Evolutionary conservation across 1,140 invertebrate genomes (phyloP).

Genomic region (Phortica variegata): DNA sequence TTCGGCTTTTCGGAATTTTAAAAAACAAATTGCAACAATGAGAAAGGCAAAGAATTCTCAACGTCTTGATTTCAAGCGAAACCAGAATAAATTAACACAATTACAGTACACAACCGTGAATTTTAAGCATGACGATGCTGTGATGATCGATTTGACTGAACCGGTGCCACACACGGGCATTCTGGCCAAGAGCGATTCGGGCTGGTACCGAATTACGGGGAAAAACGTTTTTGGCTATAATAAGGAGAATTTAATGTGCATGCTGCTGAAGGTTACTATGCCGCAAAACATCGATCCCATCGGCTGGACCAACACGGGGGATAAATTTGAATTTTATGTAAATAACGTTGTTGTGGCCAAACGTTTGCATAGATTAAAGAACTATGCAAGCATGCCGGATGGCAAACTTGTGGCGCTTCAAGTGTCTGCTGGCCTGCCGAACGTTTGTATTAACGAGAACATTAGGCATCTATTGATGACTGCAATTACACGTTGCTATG

Average conservation of each 20-base stretch:
- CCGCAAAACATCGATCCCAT: constrained; percentile 21
- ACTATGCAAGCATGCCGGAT: constrained; percentile 4
- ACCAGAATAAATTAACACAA: no score
- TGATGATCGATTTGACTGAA: no score
- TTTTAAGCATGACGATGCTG: no score
- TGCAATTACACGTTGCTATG: constrained; percentile 11
- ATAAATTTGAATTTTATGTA: constrained; percentile 10
- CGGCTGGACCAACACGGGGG: no score
- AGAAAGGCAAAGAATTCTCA: no score
- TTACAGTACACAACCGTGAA: no score
- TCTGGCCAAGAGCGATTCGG: background rate
- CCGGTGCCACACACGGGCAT: background rate
- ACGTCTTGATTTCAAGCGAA: no score
- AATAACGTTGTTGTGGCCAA: constrained; percentile 24
- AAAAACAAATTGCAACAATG: no score
- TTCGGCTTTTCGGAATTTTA: no score
- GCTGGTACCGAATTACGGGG: constrained; percentile 20
- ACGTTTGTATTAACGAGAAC: no score
- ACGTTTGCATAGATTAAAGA: constrained; percentile 15
- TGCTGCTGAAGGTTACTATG: constrained; percentile 13
- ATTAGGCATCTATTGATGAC: background rate
- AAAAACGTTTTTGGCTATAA: no score
- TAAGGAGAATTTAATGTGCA: no score
- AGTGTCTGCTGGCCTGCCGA: constrained; percentile 11
- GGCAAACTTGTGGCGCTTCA: constrained; percentile 4